Evolutionary conservation across 53 echinoderm and acorn worm genomes (phyloP), one percentile per base, ranked within the genome.

Genomic region (Holothuria leucospilota): DNA sequence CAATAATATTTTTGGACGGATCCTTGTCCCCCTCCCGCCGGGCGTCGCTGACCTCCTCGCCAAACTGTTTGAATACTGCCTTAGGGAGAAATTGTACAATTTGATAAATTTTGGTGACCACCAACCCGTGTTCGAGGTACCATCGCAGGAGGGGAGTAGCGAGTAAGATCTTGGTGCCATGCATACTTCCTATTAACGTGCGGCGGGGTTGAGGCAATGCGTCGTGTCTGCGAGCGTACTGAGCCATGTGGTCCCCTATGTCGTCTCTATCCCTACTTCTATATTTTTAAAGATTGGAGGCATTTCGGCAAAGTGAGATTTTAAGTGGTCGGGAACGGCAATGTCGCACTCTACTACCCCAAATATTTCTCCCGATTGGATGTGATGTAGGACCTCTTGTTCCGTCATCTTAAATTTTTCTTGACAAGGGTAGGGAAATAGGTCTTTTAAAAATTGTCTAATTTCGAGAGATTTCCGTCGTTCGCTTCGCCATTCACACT

Each of bases 181-280:
- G 27, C 65, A 64, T 64, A 0, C 65, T 64, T 51, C 82, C 63
- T 62, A 62, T 84, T 7, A 84, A 49, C 13, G 20, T 85, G 0
- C 85, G 28, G 14, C 71, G 70, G 38, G 85, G 85, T 29, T 14
- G 20, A 28, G 51, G 51, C 16, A 85, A 18, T 27, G 69, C 46
- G 46, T 46, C 11, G 46, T 7, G 8, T 7, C 46, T 46, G 0
- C 8, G 2, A 46, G 46, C 46, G 46, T 46, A 7, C 11, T 46
- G 78, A 1, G 81, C 86, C 90, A 90, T 90, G 28, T 67, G 69
- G 40, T 67, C 81, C 12, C 90, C 90, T 2, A 90, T 90, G 60
- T 78, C 65, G n/a, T n/a, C 4, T 78, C 80, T 2, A 39, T 39
- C 20, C 64, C 29, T 20, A 87, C 73, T 5, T 79, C 78, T 2